Evolutionary conservation across 2,113 vertebrate species (phyloP).

Genomic region (Hemiscyllium ocellatum): DNA sequence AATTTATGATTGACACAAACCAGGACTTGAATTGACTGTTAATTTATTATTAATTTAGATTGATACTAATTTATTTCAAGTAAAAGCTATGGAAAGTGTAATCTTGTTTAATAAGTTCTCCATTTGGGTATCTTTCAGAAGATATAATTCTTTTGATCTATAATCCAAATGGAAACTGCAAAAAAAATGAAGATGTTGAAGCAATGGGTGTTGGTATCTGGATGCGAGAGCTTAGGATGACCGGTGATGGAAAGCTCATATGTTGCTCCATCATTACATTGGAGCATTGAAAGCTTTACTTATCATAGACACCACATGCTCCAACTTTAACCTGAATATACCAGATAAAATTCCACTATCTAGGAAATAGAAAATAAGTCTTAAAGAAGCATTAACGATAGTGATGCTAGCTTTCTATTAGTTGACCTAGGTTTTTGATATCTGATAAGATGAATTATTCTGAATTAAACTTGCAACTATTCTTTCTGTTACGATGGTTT

Average conservation of each 20-base stretch:
- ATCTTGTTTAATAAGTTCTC: neutral
- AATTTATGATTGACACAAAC: neutral
- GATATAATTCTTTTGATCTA: neutral
- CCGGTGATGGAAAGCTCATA: neutral
- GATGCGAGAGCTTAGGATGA: neutral
- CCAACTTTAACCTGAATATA: neutral
- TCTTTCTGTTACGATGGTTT: neutral
- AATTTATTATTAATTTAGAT: neutral
- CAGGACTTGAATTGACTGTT: neutral
- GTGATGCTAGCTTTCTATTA: neutral
- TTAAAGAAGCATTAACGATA: neutral
- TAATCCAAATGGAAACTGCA: neutral
- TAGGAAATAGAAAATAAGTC: neutral
- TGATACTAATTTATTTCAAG: neutral
- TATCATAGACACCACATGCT: neutral
- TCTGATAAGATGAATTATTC: neutral
- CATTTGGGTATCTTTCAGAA: neutral
- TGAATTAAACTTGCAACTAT: neutral
- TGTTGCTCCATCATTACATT: neutral
- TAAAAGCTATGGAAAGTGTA: neutral
- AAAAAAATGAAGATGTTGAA: neutral
- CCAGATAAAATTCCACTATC: neutral
- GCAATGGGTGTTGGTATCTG: neutral
- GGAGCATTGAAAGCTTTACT: neutral
- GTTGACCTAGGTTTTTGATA: neutral